A percentile compares a stretch with the other conserved stretches of the same genome.
Evolutionary conservation across 2,797 vertebrate genomes (phyloP).

Genomic region (Oceanodroma leucorhoa): DNA sequence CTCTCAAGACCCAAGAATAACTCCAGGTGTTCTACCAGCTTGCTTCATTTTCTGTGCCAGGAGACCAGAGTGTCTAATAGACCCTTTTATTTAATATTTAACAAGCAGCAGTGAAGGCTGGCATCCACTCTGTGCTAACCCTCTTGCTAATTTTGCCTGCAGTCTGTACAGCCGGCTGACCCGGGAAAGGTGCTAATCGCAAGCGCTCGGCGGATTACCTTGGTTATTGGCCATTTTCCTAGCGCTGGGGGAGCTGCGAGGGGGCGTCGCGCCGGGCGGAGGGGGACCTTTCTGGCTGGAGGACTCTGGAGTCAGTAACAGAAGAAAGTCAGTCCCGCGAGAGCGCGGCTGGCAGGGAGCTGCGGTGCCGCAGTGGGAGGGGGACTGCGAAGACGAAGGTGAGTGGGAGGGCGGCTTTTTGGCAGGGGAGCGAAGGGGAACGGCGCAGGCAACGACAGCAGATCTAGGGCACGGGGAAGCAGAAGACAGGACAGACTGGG

Average conservation of each 20-base stretch:
- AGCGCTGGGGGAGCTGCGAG: constrained; percentile 69
- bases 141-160: not conserved
- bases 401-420: constrained; percentile 21
- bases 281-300: constrained; percentile 70
- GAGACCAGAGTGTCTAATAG: constrained; percentile 7
- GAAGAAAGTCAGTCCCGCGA: constrained; percentile 63
- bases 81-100: not conserved
- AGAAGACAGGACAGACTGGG: constrained; percentile 14
- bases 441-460: not conserved
- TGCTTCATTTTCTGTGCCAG: not conserved
- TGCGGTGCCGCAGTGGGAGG: constrained; percentile 24
- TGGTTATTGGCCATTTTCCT: constrained; percentile 73
- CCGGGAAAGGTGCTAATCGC: not conserved
- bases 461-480: not conserved
- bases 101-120: not conserved
- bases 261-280: constrained; percentile 49
- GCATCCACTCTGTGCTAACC: not conserved
- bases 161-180: not conserved
- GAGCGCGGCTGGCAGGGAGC: not conserved
- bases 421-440: not conserved
- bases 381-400: constrained; percentile 27
- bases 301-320: constrained; percentile 69
- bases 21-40: constrained; percentile 55
- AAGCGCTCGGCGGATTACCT: constrained; percentile 45
- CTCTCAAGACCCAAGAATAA: constrained; percentile 22